Evolutionary conservation across 2,113 vertebrate genomes (phyloP).

Genomic region (Meriones unguiculatus): DNA sequence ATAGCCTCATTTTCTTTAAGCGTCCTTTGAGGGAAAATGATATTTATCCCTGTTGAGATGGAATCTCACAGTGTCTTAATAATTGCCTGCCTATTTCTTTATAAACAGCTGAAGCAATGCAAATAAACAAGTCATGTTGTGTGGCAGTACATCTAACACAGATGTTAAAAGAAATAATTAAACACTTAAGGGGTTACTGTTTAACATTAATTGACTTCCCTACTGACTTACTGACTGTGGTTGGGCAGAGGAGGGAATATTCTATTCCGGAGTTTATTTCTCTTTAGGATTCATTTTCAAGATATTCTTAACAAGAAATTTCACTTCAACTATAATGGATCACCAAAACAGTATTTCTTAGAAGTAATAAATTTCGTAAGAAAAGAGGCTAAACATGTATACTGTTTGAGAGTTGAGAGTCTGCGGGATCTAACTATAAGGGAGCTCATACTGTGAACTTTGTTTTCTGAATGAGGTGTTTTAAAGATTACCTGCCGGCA

Average conservation of each 20-base stretch:
- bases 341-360: background rate
- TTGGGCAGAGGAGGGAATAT: background rate
- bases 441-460: background rate
- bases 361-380: background rate
- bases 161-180: background rate
- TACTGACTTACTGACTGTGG: background rate
- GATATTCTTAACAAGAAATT: background rate
- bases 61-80: slow-evolving; percentile 22
- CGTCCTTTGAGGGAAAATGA: slow-evolving; percentile 2
- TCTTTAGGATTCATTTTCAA: background rate
- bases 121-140: background rate
- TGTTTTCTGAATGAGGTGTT: background rate
- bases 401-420: background rate
- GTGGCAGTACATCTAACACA: background rate
- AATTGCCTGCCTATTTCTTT: slow-evolving; percentile 29
- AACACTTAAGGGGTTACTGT: slow-evolving; percentile 1
- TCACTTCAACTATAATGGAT: background rate
- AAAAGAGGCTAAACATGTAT: background rate
- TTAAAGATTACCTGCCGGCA: background rate
- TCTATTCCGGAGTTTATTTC: background rate
- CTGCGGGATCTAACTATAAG: background rate
- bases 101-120: slow-evolving; percentile 14
- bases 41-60: background rate
- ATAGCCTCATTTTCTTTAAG: slow-evolving; percentile 36
- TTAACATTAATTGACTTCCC: slow-evolving; percentile 17